Evolutionary conservation across 2,888 invertebrate species (phyloP).

Genomic region (Dromius quadrimaculatus): DNA sequence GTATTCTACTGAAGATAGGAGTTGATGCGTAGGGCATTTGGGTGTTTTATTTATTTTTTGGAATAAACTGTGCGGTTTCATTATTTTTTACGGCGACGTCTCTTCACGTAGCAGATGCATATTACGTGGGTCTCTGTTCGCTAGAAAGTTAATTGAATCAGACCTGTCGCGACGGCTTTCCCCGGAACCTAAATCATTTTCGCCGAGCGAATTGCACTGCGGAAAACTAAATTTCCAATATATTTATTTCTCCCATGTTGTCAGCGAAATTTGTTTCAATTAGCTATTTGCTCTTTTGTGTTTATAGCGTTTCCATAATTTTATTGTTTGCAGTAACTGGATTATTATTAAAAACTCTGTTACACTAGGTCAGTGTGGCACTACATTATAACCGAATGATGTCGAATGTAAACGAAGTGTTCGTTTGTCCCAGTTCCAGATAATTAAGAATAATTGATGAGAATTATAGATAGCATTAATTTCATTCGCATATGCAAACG

Average conservation of each 20-base stretch:
- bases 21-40: slow-evolving; percentile 2
- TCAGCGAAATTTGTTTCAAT: slow-evolving; percentile 40
- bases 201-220: slow-evolving; percentile 11
- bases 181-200: slow-evolving; percentile 43
- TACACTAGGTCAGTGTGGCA: slow-evolving; percentile 1
- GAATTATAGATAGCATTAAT: slow-evolving; percentile 27
- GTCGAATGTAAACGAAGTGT: slow-evolving; percentile 4
- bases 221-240: slow-evolving; percentile 45
- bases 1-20: background rate
- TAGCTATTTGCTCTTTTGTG: slow-evolving; percentile 40
- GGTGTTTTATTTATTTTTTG: slow-evolving; percentile 35
- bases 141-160: slow-evolving; percentile 48
- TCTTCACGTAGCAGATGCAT: slow-evolving; percentile 40
- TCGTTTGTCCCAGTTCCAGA: background rate
- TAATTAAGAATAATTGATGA: slow-evolving; percentile 35
- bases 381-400: background rate
- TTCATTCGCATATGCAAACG: slow-evolving; percentile 11
- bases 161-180: slow-evolving; percentile 35
- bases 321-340: slow-evolving; percentile 33
- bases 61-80: slow-evolving; percentile 44
- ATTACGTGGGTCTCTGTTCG: slow-evolving; percentile 27
- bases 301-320: slow-evolving; percentile 41
- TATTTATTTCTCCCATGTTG: slow-evolving; percentile 48
- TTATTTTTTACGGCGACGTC: slow-evolving; percentile 41
- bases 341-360: slow-evolving; percentile 43